A percentile compares a stretch with the other conserved stretches of the same genome.
phyloP scores from a whole-genome alignment of 2,113 vertebrate genomes.

The Pelecanus crispus region DNA sequence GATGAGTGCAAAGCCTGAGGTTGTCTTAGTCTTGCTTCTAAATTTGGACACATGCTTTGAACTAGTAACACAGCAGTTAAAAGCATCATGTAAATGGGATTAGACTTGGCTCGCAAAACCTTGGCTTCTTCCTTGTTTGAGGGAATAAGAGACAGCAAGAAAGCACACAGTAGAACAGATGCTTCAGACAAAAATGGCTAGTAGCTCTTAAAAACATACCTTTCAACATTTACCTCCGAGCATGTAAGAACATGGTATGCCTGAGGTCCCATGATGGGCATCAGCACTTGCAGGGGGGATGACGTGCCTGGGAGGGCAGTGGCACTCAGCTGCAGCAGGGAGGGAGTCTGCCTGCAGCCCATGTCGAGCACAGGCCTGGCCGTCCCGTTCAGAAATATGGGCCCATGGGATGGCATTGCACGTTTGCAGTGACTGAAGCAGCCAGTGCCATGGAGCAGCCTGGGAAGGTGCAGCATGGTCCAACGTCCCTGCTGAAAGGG shows the following conservation, averaged over 20 bases:
- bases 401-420: rapidly evolving
- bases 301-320: not conserved
- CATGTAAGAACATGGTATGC: not conserved
- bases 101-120: conserved; percentile 22
- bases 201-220: not conserved
- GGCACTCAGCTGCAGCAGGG: not conserved
- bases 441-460: not conserved
- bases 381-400: rapidly evolving
- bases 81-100: conserved; percentile 36
- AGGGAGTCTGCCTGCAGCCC: not conserved
- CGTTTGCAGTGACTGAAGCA: not conserved
- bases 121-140: not conserved
- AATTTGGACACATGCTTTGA: conserved; percentile 48
- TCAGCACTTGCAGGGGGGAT: not conserved
- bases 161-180: not conserved
- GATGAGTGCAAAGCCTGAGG: conserved; percentile 28
- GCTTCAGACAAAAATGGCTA: not conserved
- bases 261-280: rapidly evolving
- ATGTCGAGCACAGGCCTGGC: rapidly evolving
- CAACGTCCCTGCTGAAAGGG: not conserved
- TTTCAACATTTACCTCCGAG: not conserved
- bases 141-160: not conserved
- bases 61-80: conserved; percentile 31
- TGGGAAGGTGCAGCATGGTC: not conserved
- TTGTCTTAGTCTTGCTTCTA: conserved; percentile 30